These are phyloP conservation scores for Eriosoma lanigerum DNA, from an alignment of 1,140 invertebrate genomes.

Conservation along the genomic window DNA sequence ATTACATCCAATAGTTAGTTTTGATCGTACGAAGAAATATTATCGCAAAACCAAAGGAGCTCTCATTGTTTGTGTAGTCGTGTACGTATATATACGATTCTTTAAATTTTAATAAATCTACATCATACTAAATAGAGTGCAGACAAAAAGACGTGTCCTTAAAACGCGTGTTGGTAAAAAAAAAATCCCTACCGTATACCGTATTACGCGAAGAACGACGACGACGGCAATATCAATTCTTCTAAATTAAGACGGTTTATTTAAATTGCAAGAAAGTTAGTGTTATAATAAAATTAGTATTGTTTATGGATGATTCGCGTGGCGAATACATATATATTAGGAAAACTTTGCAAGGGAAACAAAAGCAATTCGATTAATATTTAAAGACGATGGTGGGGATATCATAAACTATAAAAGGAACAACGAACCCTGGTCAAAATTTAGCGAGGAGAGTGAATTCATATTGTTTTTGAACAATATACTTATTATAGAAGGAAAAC, in stretches of 20 bases:
- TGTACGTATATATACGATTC: too few species aligned
- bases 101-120: background rate
- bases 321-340: too few species aligned
- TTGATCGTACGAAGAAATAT: too few species aligned
- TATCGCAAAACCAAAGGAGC: too few species aligned
- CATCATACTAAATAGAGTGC: too few species aligned
- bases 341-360: constrained; percentile 10
- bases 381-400: background rate
- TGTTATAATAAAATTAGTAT: constrained; percentile 13
- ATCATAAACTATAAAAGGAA: background rate
- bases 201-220: too few species aligned
- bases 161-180: too few species aligned
- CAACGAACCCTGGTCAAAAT: constrained; percentile 1
- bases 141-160: background rate
- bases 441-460: background rate
- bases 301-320: background rate
- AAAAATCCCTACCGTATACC: too few species aligned
- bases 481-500: background rate
- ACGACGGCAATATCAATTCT: background rate
- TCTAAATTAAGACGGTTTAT: constrained; percentile 1
- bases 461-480: background rate
- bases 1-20: too few species aligned
- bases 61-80: too few species aligned
- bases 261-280: constrained; percentile 17
- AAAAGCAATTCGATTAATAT: constrained; percentile 25